Conservation (phyloP, 2,113 vertebrate species). For the Cyprinus carpio region DNA sequence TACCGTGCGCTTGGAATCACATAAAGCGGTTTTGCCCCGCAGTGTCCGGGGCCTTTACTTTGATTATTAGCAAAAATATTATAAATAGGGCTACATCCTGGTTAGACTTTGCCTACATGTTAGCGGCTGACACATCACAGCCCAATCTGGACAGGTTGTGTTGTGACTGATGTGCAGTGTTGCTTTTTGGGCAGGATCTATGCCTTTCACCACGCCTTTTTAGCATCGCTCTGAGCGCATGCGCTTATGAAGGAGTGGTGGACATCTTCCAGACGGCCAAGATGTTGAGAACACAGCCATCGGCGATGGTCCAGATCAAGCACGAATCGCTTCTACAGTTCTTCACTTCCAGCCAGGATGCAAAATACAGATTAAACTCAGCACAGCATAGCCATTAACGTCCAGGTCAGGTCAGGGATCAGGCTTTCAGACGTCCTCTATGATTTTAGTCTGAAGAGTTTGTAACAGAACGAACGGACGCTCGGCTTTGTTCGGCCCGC, state of each 20-base stretch:
- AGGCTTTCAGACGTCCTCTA: background rate
- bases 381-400: background rate
- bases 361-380: background rate
- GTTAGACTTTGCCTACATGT: background rate
- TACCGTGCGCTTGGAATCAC: background rate
- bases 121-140: background rate
- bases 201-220: conserved; percentile 99
- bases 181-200: conserved; percentile 96
- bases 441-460: background rate
- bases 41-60: no score
- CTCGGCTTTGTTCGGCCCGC: background rate
- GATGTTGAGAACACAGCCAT: conserved; percentile 97
- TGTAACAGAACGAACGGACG: background rate
- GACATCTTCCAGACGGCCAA: conserved; percentile 99
- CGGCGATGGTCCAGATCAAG: conserved; percentile 99
- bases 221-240: conserved; percentile 97
- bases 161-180: conserved; percentile 73
- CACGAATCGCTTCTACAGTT: conserved; percentile 65
- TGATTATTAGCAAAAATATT: background rate
- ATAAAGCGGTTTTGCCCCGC: background rate
- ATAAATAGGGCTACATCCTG: background rate
- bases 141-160: background rate
- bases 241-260: conserved; percentile 99
- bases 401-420: background rate
- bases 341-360: background rate